These are phyloP conservation scores for Seira musarum DNA, from an alignment of 2,888 invertebrate genomes.

Conservation along the genomic window DNA sequence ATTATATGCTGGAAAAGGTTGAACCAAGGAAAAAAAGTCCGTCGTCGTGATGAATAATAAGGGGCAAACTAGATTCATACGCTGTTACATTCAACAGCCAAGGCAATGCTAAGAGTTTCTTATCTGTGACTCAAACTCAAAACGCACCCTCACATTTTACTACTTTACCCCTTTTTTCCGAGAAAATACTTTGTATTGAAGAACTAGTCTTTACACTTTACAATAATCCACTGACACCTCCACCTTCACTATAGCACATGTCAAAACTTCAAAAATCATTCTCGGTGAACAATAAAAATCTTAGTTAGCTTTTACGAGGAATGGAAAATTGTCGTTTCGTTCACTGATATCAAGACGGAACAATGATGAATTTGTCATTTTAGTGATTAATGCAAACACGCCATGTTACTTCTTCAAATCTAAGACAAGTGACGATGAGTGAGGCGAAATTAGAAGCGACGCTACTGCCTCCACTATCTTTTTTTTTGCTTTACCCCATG, in stretches of 20 bases:
- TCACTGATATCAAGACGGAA: no score
- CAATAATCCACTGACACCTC: neutral
- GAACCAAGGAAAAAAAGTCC: no score
- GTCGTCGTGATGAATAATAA: neutral
- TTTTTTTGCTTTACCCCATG: no score
- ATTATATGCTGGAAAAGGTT: no score
- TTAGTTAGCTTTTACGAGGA: neutral
- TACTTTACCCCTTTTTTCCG: constrained; percentile 17
- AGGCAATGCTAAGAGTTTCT: neutral
- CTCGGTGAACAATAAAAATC: neutral
- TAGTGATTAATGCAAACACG: no score
- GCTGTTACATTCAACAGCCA: no score
- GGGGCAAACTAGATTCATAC: no score
- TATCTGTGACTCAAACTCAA: constrained; percentile 16
- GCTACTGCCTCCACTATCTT: no score
- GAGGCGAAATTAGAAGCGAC: no score
- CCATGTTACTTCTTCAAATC: no score
- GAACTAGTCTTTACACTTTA: neutral
- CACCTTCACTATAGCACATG: neutral
- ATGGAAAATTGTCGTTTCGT: neutral
- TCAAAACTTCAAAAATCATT: neutral
- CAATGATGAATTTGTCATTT: no score
- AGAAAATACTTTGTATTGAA: neutral
- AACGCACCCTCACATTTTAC: constrained; percentile 26
- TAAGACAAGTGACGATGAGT: no score